Conservation (phyloP, 92 coral and sea anemone genomes). For the Siderastrea siderea region DNA sequence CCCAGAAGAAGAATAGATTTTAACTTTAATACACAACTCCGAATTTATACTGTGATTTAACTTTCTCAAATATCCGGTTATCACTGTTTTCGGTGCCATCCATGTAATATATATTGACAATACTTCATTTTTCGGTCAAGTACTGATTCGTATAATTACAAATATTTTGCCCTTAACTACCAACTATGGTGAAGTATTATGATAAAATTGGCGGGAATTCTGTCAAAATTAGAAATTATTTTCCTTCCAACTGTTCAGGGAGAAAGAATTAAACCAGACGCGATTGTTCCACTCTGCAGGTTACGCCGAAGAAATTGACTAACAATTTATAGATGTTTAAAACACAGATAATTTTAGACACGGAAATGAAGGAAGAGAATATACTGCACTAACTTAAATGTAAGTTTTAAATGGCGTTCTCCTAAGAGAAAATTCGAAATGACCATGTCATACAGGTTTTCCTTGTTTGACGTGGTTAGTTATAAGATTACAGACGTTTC, state of each 20-base stretch:
- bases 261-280: constrained; percentile 3
- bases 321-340: not conserved
- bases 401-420: too few species aligned
- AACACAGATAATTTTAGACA: too few species aligned
- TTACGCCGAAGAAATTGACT: not conserved
- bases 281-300: not conserved
- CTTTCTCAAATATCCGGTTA: not conserved
- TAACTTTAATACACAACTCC: too few species aligned
- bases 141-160: not conserved
- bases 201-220: constrained; percentile 36
- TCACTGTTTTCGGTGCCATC: constrained; percentile 6
- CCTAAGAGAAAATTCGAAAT: too few species aligned
- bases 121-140: constrained; percentile 26
- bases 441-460: too few species aligned
- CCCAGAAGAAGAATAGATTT: too few species aligned
- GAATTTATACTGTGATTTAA: not conserved
- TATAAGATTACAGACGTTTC: too few species aligned
- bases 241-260: not conserved
- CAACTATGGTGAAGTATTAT: constrained; percentile 8
- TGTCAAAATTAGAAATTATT: constrained; percentile 19
- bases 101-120: constrained; percentile 31
- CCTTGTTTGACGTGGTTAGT: too few species aligned
- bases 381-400: too few species aligned
- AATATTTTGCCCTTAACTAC: constrained; percentile 29
- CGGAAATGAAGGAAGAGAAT: too few species aligned